A percentile compares a stretch with the other conserved stretches of the same genome.
These are phyloP conservation scores for Dascyllus trimaculatus DNA, from an alignment of 2,113 vertebrate species.

Conservation along the genomic window DNA sequence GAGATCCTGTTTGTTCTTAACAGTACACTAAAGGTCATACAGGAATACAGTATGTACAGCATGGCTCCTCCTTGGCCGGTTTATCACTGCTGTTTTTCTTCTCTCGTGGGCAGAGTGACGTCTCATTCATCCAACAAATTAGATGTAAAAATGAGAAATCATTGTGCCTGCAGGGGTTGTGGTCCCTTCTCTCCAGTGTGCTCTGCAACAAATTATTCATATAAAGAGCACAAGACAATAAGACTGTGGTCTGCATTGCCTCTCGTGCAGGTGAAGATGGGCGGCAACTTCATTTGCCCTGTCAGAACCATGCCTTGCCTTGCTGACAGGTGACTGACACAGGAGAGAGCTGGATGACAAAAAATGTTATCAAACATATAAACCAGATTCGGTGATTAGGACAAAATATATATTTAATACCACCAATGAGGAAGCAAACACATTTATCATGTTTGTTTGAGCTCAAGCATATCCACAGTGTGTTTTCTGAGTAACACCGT, in stretches of 20 bases:
- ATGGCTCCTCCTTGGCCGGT: slow-evolving; percentile 15
- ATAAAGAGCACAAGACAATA: slow-evolving; percentile 51
- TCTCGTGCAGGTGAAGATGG: slow-evolving; percentile 5
- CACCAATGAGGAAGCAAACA: neutral
- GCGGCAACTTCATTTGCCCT: neutral
- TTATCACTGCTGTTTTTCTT: slow-evolving; percentile 54
- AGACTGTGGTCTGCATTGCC: slow-evolving; percentile 33
- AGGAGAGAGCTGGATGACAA: neutral
- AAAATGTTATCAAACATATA: neutral
- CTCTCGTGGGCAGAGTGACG: slow-evolving; percentile 42
- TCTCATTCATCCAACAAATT: slow-evolving; percentile 73
- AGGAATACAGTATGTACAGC: slow-evolving; percentile 17
- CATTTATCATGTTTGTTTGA: neutral
- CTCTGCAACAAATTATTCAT: slow-evolving; percentile 55
- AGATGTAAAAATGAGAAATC: slow-evolving; percentile 76
- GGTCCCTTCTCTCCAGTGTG: slow-evolving; percentile 19
- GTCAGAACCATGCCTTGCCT: neutral
- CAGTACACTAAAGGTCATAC: slow-evolving; percentile 23
- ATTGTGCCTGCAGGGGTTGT: slow-evolving; percentile 57
- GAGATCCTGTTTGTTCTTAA: slow-evolving; percentile 21
- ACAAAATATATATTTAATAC: neutral
- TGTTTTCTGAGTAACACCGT: neutral
- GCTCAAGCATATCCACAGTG: neutral
- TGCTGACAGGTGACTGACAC: neutral
- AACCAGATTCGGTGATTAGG: neutral